Base-by-base conservation (phyloP, 2,888 invertebrate species). In the Candidula unifasciata region DNA sequence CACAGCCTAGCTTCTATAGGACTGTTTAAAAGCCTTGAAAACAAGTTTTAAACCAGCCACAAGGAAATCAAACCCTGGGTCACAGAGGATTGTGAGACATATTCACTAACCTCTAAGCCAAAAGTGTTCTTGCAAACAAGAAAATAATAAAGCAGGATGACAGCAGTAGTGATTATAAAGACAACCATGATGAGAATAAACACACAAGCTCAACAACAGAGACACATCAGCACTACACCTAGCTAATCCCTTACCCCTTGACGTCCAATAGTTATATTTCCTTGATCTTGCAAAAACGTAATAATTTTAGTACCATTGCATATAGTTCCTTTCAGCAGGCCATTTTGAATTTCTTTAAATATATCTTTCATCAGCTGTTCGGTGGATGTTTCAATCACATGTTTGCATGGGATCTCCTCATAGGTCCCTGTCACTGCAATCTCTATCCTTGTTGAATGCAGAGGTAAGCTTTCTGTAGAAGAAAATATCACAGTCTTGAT, bases 401-500 rank as follows among this genome's bases (percentile, higher is more conserved):
- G 24, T 10, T 77, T 64, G 68, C 86, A 86, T 0, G 30, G 18
- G 0, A 18, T 13, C 13, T 69, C 71, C n/a, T 79, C 57, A 24
- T 37, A 69, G 3, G 35, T 30, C 24, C 68, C 77, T n/a, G 18
- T 37, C 33, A 81, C n/a, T 33, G 35, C 57, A n/a, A 86, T 33
- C 13, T 81, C 78, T 3, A 86, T 66, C 10, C 64, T 33, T 8
- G 71, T 35, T n/a, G 81, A 60, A 71, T 74, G 52, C 8, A 78
- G 35, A n/a, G 84, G 84, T 18, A 84, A 33, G n/a, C 44, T 79
- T 73, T 82, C 86, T 86, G 82, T 0, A 68, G 78, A 68, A 66
- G 27, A 37, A 64, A 76, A n/a, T 44, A 44, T 44, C 13, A 1
- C 44, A 44, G 13, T 44, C 44, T 10, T 10, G 44, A 44, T 0